A percentile compares a stretch with the other conserved stretches of the same genome.
Evolutionary conservation across 1,140 invertebrate genomes (phyloP).

Genomic region (Drosophila lini): DNA sequence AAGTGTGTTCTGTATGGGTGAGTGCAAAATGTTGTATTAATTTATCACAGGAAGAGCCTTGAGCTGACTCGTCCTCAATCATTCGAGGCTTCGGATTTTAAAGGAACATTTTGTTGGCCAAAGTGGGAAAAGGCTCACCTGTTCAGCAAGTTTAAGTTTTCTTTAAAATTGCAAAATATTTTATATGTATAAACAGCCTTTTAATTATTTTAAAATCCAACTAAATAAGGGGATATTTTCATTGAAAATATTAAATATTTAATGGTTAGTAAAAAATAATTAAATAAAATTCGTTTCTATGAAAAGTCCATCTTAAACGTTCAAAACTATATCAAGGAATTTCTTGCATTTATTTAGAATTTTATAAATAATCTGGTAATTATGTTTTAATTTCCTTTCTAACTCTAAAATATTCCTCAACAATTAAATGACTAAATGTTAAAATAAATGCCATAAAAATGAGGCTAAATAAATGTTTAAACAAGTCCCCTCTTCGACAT

Average conservation of each 20-base stretch:
- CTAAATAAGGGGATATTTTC: background rate
- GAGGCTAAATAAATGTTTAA: background rate
- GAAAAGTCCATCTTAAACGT: background rate
- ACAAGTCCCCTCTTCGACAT: too few species aligned
- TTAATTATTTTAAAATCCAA: too few species aligned
- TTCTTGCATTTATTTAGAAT: background rate
- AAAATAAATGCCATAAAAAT: background rate
- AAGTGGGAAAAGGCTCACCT: slow-evolving; percentile 1
- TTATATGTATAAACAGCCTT: too few species aligned
- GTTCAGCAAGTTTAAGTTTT: background rate
- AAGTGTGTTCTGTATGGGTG: slow-evolving; percentile 14
- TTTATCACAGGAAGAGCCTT: slow-evolving; percentile 38
- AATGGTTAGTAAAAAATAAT: background rate
- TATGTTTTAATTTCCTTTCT: background rate
- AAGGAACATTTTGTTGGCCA: background rate
- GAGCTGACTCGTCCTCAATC: slow-evolving; percentile 33
- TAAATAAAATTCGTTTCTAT: background rate
- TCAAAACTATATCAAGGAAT: background rate
- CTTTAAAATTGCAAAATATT: background rate
- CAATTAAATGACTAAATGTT: background rate
- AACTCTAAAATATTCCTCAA: background rate
- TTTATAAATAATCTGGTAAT: too few species aligned
- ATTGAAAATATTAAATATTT: background rate
- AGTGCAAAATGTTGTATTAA: slow-evolving; percentile 41
- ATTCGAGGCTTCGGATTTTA: slow-evolving; percentile 15